Evolutionary conservation across 2,888 invertebrate genomes (phyloP), one percentile per base, ranked within the genome.

Genomic region (Thelaira solivaga): DNA sequence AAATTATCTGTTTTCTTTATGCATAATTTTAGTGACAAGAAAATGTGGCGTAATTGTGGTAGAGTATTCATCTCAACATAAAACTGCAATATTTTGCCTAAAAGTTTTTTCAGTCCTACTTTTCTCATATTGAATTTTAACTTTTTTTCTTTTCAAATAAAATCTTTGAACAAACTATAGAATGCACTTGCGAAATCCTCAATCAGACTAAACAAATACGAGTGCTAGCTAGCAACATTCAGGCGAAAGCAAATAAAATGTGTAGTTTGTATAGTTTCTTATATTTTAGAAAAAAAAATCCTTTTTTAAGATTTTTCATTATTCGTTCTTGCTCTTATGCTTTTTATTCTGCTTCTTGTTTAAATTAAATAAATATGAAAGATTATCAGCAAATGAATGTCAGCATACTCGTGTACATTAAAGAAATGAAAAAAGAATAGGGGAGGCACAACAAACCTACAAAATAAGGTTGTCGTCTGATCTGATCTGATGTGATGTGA

Each of bases 131-230:
- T 18, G 8, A 45, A 13, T 57, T 55, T 71, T 62, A 31, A 24
- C 43, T 43, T 24, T 26, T 26, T 64, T 53, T 51, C 51, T 55
- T 62, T 62, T 53, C 10, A 29, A 47, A 45, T 61, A 77, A 77
- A 77, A 78, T 74, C 78, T 78, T 74, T 74, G 71, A 71, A 65
- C 61, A 74, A 78, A 78, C 78, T 78, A 74, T 71, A 57, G 53
- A 78, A 80, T 80, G 81, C 81, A 81, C 79, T 81, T 87, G 86
- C 84, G 85, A 88, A 88, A 88, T 88, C 88, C 88, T 88, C 87
- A 88, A 88, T 88, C 88, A 88, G 88, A 88, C 88, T 86, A 86
- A 86, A 85, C 87, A 86, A 86, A 86, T 86, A 86, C 20, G 11
- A 43, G 86, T 84, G 84, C 85, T n/a, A n/a, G n/a, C n/a, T n/a